These are phyloP conservation scores for Trichonephila inaurata DNA, from an alignment of 1,140 invertebrate genomes.

Conservation along the genomic window DNA sequence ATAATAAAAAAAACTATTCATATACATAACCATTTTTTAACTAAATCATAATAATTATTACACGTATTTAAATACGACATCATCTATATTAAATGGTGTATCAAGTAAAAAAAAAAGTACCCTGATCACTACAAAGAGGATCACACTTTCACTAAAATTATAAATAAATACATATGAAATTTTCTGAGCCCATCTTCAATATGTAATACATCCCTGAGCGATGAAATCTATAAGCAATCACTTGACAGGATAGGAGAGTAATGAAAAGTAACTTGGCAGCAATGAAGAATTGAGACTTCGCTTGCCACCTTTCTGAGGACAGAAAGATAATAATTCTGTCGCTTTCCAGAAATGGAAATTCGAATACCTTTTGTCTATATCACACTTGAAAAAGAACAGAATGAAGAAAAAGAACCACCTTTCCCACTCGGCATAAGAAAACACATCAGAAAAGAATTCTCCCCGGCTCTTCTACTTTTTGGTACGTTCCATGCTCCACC, in stretches of 20 bases:
- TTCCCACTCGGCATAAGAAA: constrained; percentile 63
- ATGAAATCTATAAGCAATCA: constrained; percentile 48
- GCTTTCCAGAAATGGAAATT: constrained; percentile 64
- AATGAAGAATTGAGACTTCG: constrained; percentile 45
- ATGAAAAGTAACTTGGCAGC: constrained; percentile 61
- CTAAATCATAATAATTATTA: no score
- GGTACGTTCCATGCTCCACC: constrained; percentile 2
- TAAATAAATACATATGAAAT: neutral
- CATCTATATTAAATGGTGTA: no score
- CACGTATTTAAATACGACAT: no score
- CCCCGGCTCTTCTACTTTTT: constrained; percentile 9
- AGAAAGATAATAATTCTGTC: constrained; percentile 70
- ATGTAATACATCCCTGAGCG: neutral
- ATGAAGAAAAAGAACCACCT: constrained; percentile 20
- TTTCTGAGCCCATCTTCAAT: neutral
- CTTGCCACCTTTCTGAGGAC: constrained; percentile 11
- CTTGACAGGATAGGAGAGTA: constrained; percentile 52
- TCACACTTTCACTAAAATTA: no score
- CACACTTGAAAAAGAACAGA: neutral
- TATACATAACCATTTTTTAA: no score
- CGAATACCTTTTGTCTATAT: constrained; percentile 68
- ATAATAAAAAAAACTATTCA: no score
- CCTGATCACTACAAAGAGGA: no score
- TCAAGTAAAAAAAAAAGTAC: no score
- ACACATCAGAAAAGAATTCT: constrained; percentile 52